Evolutionary conservation across 2,888 invertebrate species (phyloP).

Genomic region (Amblyteles armatorius): DNA sequence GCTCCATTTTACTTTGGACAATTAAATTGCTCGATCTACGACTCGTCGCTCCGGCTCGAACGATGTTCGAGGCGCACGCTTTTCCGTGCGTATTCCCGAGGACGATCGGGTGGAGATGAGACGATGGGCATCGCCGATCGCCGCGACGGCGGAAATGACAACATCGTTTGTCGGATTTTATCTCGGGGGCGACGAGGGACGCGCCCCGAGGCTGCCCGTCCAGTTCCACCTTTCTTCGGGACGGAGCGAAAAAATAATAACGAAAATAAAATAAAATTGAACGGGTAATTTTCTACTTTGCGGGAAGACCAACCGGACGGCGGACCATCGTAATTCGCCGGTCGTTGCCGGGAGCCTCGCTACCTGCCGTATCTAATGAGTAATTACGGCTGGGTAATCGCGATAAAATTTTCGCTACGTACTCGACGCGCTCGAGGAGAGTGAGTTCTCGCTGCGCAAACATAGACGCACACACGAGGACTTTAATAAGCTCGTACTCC

Average conservation of each 20-base stretch:
- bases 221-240: neutral
- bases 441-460: slow-evolving; percentile 1
- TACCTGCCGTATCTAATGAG: slow-evolving; percentile 64
- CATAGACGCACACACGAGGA: slow-evolving; percentile 22
- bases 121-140: slow-evolving; percentile 33
- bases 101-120: neutral
- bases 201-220: neutral
- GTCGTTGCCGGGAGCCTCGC: slow-evolving; percentile 18
- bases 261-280: neutral
- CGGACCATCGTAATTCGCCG: slow-evolving; percentile 24
- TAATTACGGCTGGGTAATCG: slow-evolving; percentile 62
- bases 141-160: slow-evolving; percentile 57
- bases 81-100: neutral
- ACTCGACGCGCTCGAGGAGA: neutral
- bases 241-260: neutral
- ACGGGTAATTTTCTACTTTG: slow-evolving; percentile 21
- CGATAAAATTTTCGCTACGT: slow-evolving; percentile 59
- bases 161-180: slow-evolving; percentile 67
- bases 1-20: slow-evolving; percentile 84
- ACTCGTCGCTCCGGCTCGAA: slow-evolving; percentile 66
- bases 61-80: slow-evolving; percentile 71
- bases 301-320: slow-evolving; percentile 34
- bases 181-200: slow-evolving; percentile 18
- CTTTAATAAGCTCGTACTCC: slow-evolving; percentile 51
- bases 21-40: slow-evolving; percentile 81